Evolutionary conservation across 2,888 invertebrate genomes (phyloP).

Genomic region (Epirrita christyi): DNA sequence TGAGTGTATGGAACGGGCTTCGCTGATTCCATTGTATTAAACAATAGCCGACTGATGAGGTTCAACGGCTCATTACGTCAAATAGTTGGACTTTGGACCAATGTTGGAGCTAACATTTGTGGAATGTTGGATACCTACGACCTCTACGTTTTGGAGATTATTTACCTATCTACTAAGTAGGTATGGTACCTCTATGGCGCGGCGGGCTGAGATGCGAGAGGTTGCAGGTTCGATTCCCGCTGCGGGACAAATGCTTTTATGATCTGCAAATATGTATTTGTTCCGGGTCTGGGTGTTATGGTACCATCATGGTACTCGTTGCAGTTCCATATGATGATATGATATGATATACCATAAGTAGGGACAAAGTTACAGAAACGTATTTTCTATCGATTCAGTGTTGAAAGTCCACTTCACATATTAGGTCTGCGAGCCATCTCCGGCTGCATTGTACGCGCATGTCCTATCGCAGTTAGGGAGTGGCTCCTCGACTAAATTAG

Average conservation of each 20-base stretch:
- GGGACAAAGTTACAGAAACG: too few species aligned
- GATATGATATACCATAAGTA: too few species aligned
- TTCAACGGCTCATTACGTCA: slow-evolving; percentile 37
- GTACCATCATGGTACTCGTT: too few species aligned
- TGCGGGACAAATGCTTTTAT: too few species aligned
- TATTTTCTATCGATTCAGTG: slow-evolving; percentile 18
- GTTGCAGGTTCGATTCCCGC: too few species aligned
- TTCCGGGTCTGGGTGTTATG: too few species aligned
- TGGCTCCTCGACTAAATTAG: slow-evolving; percentile 21
- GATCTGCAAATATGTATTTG: too few species aligned
- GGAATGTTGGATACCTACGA: slow-evolving; percentile 15
- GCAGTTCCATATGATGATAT: too few species aligned
- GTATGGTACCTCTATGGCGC: too few species aligned
- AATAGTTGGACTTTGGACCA: slow-evolving; percentile 13
- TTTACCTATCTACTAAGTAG: too few species aligned
- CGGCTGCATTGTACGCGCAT: slow-evolving; percentile 7
- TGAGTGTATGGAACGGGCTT: slow-evolving; percentile 8
- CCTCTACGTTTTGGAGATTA: too few species aligned
- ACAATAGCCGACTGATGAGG: slow-evolving; percentile 41
- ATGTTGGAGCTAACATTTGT: slow-evolving; percentile 3
- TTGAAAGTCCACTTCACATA: slow-evolving; percentile 13
- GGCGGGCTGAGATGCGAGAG: too few species aligned
- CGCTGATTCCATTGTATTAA: slow-evolving; percentile 32
- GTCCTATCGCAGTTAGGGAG: slow-evolving; percentile 23
- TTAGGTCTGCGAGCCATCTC: slow-evolving; percentile 23